A percentile compares a stretch with the other conserved stretches of the same genome.
Evolutionary conservation across 2,888 invertebrate species (phyloP).

Genomic region (Dicyrtomina minuta): DNA sequence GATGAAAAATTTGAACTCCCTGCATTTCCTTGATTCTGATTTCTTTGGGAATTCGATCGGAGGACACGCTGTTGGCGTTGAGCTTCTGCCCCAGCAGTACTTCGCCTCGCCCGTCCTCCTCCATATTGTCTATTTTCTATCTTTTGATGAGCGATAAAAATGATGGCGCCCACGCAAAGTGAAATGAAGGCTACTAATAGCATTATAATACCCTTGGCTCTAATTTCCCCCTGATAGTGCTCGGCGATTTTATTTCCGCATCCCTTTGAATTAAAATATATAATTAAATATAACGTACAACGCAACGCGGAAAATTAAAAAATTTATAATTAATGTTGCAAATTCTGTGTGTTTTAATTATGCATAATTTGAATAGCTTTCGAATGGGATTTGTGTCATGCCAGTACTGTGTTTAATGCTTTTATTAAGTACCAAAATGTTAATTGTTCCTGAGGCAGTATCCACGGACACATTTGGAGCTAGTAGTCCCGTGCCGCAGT

Average conservation of each 20-base stretch:
- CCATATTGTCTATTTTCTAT: neutral
- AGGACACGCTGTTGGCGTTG: neutral
- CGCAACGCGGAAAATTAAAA: too few relatives aligned
- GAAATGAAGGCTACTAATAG: conserved; percentile 8
- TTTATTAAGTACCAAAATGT: conserved; percentile 20
- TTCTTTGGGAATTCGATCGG: neutral
- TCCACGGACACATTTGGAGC: conserved; percentile 10
- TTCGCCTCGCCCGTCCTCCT: neutral
- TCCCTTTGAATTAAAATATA: conserved; percentile 12
- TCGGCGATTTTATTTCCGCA: conserved; percentile 18
- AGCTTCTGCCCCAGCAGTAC: neutral
- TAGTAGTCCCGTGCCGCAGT: conserved; percentile 8
- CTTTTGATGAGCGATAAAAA: conserved; percentile 18
- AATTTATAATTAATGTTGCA: too few relatives aligned
- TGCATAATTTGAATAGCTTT: too few relatives aligned
- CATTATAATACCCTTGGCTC: conserved; percentile 8
- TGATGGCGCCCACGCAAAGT: neutral
- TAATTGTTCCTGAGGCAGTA: neutral
- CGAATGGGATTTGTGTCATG: too few relatives aligned
- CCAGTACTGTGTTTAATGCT: too few relatives aligned
- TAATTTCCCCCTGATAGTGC: conserved; percentile 13
- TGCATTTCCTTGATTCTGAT: neutral
- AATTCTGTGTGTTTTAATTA: too few relatives aligned
- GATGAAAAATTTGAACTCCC: neutral
- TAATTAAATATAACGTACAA: neutral